phyloP scores from a whole-genome alignment of 64 coral and sea anemone species.

The Anthopleura sola region DNA sequence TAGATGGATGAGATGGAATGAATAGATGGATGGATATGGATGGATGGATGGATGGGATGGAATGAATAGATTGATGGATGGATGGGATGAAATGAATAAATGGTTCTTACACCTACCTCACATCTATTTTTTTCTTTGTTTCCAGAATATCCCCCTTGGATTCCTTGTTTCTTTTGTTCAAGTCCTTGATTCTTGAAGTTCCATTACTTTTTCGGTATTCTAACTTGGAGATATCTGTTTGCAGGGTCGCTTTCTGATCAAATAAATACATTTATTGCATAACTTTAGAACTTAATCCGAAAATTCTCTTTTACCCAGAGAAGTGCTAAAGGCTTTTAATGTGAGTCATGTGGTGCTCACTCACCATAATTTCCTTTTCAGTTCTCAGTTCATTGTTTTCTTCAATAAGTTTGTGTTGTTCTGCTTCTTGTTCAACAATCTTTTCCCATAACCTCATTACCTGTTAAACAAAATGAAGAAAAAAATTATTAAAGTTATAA shows the following conservation, averaged over 20 bases:
- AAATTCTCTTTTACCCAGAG: no score
- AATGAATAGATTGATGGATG: not conserved
- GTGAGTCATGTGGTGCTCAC: not conserved
- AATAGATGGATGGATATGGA: not conserved
- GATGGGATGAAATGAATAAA: not conserved
- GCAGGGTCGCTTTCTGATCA: slow-evolving; percentile 54
- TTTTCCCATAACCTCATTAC: slow-evolving; percentile 74
- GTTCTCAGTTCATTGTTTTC: slow-evolving; percentile 72
- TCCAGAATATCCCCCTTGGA: slow-evolving; percentile 32
- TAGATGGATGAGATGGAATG: not conserved
- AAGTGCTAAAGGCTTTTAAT: not conserved
- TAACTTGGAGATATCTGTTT: slow-evolving; percentile 64
- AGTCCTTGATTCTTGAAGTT: slow-evolving; percentile 29
- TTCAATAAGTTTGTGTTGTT: slow-evolving; percentile 69
- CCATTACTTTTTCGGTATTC: slow-evolving; percentile 41
- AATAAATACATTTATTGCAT: not conserved
- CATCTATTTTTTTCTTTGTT: slow-evolving; percentile 42
- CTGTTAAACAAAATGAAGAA: slow-evolving; percentile 19
- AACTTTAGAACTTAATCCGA: not conserved
- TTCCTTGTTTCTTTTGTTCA: slow-evolving; percentile 62
- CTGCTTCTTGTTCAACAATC: slow-evolving; percentile 74
- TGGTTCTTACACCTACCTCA: slow-evolving; percentile 21
- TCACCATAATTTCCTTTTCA: slow-evolving; percentile 75
- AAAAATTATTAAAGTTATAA: not conserved
- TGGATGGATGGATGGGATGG: no score